These are phyloP conservation scores for Penaeus japonicus DNA, from an alignment of 1,140 invertebrate genomes.

Conservation along the genomic window DNA sequence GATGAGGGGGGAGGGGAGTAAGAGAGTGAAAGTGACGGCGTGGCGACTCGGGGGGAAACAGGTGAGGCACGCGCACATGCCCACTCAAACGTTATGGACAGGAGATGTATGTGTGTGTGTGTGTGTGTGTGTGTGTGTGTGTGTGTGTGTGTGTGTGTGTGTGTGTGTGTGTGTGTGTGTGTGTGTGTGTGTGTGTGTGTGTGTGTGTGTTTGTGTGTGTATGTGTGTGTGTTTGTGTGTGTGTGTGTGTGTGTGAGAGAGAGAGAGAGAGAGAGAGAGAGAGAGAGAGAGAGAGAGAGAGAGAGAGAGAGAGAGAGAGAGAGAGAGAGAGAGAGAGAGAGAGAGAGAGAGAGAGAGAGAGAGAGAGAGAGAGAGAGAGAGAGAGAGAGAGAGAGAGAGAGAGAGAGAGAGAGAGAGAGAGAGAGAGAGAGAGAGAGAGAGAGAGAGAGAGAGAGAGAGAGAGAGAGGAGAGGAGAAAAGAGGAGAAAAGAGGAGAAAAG, in stretches of 20 bases:
- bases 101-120: no score
- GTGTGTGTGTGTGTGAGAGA: no score
- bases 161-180: no score
- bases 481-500: background rate
- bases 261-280: background rate
- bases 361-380: background rate
- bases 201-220: no score
- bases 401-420: background rate
- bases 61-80: background rate
- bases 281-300: background rate
- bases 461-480: no score
- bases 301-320: background rate
- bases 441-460: background rate
- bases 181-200: no score
- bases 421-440: background rate
- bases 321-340: constrained; percentile 22
- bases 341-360: background rate
- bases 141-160: no score
- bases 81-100: no score
- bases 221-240: no score
- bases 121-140: no score
- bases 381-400: background rate
- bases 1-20: background rate
- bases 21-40: background rate
- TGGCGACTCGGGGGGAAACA: background rate